Conservation (phyloP, 2,797 vertebrate species). For the Danionella dracula region DNA sequence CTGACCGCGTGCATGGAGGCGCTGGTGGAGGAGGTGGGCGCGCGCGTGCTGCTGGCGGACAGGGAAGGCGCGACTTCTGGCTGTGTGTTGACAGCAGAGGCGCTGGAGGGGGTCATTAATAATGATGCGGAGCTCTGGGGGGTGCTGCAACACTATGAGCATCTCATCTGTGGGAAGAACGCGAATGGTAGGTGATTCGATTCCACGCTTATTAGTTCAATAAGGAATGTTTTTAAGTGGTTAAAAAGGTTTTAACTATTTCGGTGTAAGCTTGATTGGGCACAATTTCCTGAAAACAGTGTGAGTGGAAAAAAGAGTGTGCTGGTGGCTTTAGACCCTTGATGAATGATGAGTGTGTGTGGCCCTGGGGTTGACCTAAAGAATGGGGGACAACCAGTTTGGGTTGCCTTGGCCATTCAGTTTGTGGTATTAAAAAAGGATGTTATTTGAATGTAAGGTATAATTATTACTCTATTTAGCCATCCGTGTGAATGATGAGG, state of each 20-base stretch:
- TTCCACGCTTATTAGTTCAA: not conserved
- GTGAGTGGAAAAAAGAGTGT: no score
- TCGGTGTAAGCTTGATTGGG: not conserved
- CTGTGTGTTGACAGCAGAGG: conserved; percentile 73
- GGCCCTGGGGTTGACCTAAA: no score
- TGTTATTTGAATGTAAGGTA: no score
- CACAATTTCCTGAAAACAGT: no score
- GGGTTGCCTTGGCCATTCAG: no score
- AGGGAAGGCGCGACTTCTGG: conserved; percentile 57
- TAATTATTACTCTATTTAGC: no score
- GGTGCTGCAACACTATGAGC: conserved; percentile 90
- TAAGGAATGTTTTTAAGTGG: not conserved
- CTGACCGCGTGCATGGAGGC: conserved; percentile 88
- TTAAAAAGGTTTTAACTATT: not conserved
- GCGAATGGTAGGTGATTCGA: conserved; percentile 80
- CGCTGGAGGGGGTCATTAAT: conserved; percentile 87
- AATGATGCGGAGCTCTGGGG: conserved; percentile 97
- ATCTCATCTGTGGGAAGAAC: conserved; percentile 97
- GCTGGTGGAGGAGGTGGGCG: conserved; percentile 85
- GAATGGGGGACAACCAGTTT: no score
- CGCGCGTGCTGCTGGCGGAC: conserved; percentile 77
- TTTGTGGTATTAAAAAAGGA: no score
- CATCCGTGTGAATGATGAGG: no score
- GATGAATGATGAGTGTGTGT: no score
- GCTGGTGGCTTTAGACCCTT: no score